Percentiles rank a stretch among this genome's conserved stretches.
Conservation (phyloP, 2,797 vertebrate genomes). For the Melanotaenia boesemani region DNA sequence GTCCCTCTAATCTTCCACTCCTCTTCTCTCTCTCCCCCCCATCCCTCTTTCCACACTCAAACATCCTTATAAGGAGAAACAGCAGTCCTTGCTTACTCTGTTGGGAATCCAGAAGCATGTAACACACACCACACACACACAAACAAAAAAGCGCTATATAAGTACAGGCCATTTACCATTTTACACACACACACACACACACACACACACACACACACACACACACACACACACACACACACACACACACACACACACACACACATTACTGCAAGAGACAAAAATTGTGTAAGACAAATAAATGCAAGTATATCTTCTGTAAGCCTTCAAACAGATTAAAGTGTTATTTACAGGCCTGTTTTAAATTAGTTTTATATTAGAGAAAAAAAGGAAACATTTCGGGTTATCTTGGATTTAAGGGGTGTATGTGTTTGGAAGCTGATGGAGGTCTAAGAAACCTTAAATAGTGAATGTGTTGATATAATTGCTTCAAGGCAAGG, state of each 20-base stretch:
- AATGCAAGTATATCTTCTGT: constrained; percentile 27
- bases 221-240: too few species aligned
- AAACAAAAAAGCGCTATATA: neutral
- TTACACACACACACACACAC: too few species aligned
- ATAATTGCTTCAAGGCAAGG: neutral
- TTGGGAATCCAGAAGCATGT: constrained; percentile 76
- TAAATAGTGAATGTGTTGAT: neutral
- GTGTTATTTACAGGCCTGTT: neutral
- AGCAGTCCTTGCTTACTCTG: constrained; percentile 52
- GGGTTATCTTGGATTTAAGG: neutral
- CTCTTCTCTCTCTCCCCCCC: constrained; percentile 14
- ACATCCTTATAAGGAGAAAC: constrained; percentile 81
- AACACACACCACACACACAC: constrained; percentile 43
- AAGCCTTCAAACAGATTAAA: constrained; percentile 22
- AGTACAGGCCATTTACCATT: too few species aligned
- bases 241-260: constrained; percentile 27
- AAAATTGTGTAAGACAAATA: constrained; percentile 27
- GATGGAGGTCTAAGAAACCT: neutral
- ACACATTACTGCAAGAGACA: constrained; percentile 40
- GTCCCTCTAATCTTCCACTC: neutral
- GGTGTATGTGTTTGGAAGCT: neutral
- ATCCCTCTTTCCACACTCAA: constrained; percentile 52
- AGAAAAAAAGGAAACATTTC: neutral
- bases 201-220: too few species aligned
- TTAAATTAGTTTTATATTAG: constrained; percentile 15